These are phyloP conservation scores for Apostichopus parvimensis DNA, from an alignment of 35 echinoderm and acorn worm species.

Conservation along the genomic window DNA sequence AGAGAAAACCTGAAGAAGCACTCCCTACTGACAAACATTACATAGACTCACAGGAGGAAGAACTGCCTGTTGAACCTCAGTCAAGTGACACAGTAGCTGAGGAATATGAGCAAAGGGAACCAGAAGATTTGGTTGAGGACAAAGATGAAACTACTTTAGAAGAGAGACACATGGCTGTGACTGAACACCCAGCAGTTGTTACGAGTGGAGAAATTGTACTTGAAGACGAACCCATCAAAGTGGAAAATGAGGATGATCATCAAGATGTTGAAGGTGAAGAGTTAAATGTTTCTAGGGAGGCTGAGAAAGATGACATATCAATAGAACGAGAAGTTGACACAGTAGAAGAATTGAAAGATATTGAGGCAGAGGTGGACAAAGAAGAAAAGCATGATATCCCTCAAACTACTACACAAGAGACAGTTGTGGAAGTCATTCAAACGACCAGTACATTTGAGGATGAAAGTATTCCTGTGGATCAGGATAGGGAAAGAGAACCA, in stretches of 20 bases:
- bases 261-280: slow-evolving; percentile 40
- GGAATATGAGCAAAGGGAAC: slow-evolving; percentile 20
- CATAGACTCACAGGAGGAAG: too few species aligned
- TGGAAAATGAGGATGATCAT: slow-evolving; percentile 16
- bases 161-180: slow-evolving; percentile 12
- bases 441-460: too few species aligned
- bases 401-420: neutral
- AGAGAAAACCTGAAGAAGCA: neutral
- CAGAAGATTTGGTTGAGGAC: slow-evolving; percentile 8
- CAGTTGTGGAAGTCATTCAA: neutral
- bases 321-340: slow-evolving; percentile 23
- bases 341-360: slow-evolving; percentile 1
- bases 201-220: neutral
- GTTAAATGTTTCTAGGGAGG: neutral
- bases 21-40: too few species aligned
- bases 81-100: neutral
- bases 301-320: neutral
- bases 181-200: neutral
- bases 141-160: neutral
- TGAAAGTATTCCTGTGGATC: too few species aligned
- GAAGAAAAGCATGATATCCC: neutral
- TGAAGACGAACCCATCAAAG: slow-evolving; percentile 15
- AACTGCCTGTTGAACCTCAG: too few species aligned
- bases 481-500: neutral
- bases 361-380: neutral